Conservation (phyloP, 2,888 invertebrate genomes). For the Lapara coniferarum region DNA sequence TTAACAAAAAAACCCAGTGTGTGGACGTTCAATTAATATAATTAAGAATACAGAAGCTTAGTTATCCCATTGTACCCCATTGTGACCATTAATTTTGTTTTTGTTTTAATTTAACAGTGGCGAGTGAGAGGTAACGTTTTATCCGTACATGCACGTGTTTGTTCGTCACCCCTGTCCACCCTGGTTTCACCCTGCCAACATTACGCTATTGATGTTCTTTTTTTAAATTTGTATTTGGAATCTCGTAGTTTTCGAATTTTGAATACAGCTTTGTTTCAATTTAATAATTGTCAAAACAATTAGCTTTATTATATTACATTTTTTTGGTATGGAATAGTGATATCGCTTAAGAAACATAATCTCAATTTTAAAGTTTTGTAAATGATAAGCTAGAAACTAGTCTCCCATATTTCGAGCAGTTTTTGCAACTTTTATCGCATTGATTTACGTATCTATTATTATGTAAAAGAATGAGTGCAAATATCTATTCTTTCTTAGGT, state of each 20-base stretch:
- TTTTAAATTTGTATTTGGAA: too few relatives aligned
- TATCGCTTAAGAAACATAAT: slow-evolving; percentile 3
- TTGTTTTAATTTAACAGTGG: slow-evolving; percentile 67
- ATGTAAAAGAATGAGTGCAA: too few relatives aligned
- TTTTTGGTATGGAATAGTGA: neutral
- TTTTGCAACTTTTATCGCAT: neutral
- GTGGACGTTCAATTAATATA: slow-evolving; percentile 15
- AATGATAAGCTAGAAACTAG: too few relatives aligned
- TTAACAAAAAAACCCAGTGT: neutral
- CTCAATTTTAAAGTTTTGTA: neutral
- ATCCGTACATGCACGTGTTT: slow-evolving; percentile 39
- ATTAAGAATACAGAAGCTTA: slow-evolving; percentile 4
- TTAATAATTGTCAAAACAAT: neutral
- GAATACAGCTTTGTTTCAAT: neutral
- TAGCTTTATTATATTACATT: neutral
- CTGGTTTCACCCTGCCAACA: slow-evolving; percentile 4
- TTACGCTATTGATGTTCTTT: too few relatives aligned
- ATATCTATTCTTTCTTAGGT: too few relatives aligned
- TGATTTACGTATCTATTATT: neutral
- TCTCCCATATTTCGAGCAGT: neutral
- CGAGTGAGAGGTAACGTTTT: slow-evolving; percentile 66
- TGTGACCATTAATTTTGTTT: slow-evolving; percentile 40
- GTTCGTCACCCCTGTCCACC: slow-evolving; percentile 15
- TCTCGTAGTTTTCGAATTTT: too few relatives aligned
- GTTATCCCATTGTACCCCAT: slow-evolving; percentile 19